Evolutionary conservation across 2,113 vertebrate genomes (phyloP), one percentile per base, ranked within the genome.

Genomic region (Zeus faber): DNA sequence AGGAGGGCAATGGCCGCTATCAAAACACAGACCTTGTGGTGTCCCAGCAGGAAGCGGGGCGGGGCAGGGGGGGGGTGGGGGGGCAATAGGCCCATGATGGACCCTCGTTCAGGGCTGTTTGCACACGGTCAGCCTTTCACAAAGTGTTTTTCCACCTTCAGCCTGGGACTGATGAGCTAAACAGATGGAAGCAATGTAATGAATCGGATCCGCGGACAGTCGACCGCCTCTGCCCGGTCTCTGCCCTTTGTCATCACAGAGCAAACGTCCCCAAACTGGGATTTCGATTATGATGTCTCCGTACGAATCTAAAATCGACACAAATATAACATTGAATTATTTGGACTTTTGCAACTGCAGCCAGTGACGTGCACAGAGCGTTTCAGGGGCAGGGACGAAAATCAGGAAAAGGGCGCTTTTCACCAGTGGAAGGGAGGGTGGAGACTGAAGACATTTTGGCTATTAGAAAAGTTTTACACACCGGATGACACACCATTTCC

Each of bases 11-110:
- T 70, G 55, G 58, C 60, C 62, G 57, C 55, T 84, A 66, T 82
- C 31, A 83, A 80, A 89, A 86, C 84, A 88, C 4, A 53, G 72
- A 29, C 83, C 85, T 88, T 87, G 71, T 90, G 87, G 78, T 78
- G 74, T 44, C 73, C 56, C 82, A 57, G 80, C 63, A 50, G 86
- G 85, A 44, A n/a, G n/a, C n/a, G 45, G 53, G 57, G 20, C 17
- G 60, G 44, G 29, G 6, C 52, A 33, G 46, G 27, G 20, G n/a
- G 61, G 37, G 66, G 54, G 58, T 26, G 44, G 35, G 22, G 11
- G 11, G 11, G 11, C 11, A 37, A 11, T 13, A 33, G 49, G 24
- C 41, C 41, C 9, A 27, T 44, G 22, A 39, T 51, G 63, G 62
- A 49, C 22, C 48, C 54, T 23, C 33, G 57, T 63, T 60, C 16